A percentile compares a stretch with the other conserved stretches of the same genome.
Evolutionary conservation across 2,888 invertebrate species (phyloP).

Genomic region (Ormyrus pomaceus): DNA sequence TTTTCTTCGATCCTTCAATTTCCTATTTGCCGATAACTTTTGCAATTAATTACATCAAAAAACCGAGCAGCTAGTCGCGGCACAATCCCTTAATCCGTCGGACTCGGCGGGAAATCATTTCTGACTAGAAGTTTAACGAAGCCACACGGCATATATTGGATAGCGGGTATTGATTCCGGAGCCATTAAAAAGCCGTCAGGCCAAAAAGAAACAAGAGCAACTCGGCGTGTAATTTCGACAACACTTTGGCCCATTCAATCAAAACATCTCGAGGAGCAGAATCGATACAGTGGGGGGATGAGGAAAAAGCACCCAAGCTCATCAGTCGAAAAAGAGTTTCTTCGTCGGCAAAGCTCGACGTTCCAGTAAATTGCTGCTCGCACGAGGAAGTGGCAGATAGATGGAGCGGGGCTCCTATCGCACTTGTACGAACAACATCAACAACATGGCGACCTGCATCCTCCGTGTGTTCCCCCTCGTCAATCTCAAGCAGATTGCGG

Average conservation of each 20-base stretch:
- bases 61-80: no score
- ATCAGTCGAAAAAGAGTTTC: no score
- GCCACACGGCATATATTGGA: no score
- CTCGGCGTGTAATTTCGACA: neutral
- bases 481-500: constrained; percentile 52
- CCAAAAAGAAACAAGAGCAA: neutral
- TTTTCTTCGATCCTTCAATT: no score
- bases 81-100: no score
- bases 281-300: neutral
- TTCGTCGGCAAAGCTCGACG: neutral
- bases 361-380: neutral
- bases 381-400: neutral
- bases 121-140: no score
- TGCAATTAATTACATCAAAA: no score
- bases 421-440: constrained; percentile 42
- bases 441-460: constrained; percentile 35
- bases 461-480: constrained; percentile 11
- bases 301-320: no score
- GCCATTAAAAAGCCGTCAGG: neutral
- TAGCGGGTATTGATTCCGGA: no score
- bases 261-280: neutral
- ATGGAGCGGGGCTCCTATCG: neutral
- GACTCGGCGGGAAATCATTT: no score
- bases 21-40: no score
- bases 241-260: neutral